A percentile compares a stretch with the other conserved stretches of the same genome.
Conservation (phyloP, 2,797 vertebrate species). For the Etheostoma perlongum region DNA sequence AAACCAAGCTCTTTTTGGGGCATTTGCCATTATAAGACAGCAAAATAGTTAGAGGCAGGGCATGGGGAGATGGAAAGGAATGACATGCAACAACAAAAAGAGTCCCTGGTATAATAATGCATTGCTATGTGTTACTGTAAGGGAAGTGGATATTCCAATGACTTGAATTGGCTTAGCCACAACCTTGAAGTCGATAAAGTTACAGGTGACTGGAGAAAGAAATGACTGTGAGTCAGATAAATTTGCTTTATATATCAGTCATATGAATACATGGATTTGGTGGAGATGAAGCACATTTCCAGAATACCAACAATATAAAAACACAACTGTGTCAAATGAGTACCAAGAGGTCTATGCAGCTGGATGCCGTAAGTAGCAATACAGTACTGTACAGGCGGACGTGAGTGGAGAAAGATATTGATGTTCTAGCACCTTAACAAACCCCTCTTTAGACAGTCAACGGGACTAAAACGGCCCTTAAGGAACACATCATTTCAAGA, state of each 20-base stretch:
- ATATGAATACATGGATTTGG: not conserved
- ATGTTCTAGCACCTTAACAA: conserved; percentile 43
- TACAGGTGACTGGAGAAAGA: conserved; percentile 12
- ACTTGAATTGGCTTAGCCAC: not conserved
- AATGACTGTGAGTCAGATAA: conserved; percentile 3
- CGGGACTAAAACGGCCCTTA: conserved; percentile 50
- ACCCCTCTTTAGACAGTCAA: conserved; percentile 30
- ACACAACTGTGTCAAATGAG: not conserved
- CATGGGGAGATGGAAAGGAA: conserved; percentile 14
- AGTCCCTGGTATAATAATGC: conserved; percentile 19
- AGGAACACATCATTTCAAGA: conserved; percentile 46
- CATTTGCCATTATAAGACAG: conserved; percentile 52
- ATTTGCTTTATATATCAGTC: not conserved
- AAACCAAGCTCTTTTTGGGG: conserved; percentile 49
- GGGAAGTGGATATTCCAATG: conserved; percentile 4
- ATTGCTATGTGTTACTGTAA: conserved; percentile 11
- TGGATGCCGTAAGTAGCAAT: not conserved
- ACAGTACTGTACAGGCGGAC: not conserved
- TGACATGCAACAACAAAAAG: conserved; percentile 28
- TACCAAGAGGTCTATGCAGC: not conserved
- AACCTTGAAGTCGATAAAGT: conserved; percentile 9
- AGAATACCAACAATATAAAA: conserved; percentile 17
- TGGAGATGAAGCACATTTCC: not conserved
- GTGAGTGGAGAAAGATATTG: conserved; percentile 29
- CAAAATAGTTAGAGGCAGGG: conserved; percentile 6